These are phyloP conservation scores for Leptinotarsa lineolata DNA, from an alignment of 1,140 invertebrate genomes.

Conservation along the genomic window DNA sequence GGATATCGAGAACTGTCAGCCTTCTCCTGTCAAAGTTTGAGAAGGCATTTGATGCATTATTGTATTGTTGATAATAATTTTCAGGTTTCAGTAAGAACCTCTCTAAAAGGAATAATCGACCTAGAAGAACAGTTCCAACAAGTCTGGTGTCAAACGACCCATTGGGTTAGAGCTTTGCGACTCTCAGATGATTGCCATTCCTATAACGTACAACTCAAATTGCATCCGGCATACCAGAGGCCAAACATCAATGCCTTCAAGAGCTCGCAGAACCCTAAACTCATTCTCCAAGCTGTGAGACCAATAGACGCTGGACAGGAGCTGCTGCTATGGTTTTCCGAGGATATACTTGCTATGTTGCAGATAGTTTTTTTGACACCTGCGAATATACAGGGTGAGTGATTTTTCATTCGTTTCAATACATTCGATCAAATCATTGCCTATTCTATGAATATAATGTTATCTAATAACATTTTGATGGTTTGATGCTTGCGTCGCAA, in stretches of 20 bases:
- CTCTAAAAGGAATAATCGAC: conserved; percentile 43
- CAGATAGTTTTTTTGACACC: conserved; percentile 81
- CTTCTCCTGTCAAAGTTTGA: too few species aligned
- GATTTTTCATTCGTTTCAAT: neutral
- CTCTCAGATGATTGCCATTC: conserved; percentile 71
- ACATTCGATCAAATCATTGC: neutral
- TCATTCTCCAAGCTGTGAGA: conserved; percentile 59
- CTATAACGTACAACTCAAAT: conserved; percentile 65
- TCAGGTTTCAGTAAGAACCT: conserved; percentile 47
- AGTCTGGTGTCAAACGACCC: conserved; percentile 44
- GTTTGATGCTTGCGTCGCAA: too few species aligned
- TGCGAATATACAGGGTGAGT: conserved; percentile 76
- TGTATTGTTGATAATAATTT: too few species aligned
- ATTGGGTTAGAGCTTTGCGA: conserved; percentile 56
- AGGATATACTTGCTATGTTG: conserved; percentile 70
- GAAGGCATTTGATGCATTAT: too few species aligned
- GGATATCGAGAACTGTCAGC: too few species aligned
- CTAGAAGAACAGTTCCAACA: conserved; percentile 44
- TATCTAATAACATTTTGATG: too few species aligned
- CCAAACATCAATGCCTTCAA: conserved; percentile 13
- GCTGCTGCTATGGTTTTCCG: conserved; percentile 81
- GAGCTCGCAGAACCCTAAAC: conserved; percentile 38
- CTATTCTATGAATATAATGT: too few species aligned
- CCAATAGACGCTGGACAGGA: conserved; percentile 64
- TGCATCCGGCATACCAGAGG: conserved; percentile 36